A percentile compares a stretch with the other conserved stretches of the same genome.
Conservation (phyloP, 2,797 vertebrate genomes). For the Merluccius polli region DNA sequence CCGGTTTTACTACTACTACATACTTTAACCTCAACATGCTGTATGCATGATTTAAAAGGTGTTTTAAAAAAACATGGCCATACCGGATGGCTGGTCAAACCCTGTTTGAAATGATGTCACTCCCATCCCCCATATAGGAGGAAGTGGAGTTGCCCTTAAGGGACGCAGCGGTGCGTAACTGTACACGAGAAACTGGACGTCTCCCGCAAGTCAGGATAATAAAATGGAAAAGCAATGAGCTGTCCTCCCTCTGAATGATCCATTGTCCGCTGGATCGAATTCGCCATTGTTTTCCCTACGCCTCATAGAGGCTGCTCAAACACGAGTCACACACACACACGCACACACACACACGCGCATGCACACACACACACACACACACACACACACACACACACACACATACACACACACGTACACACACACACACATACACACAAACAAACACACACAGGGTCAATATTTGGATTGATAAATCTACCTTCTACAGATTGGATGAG, state of each 20-base stretch:
- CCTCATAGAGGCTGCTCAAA: conserved; percentile 6
- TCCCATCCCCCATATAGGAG: neutral
- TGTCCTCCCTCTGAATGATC: conserved; percentile 27
- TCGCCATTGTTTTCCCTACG: conserved; percentile 40
- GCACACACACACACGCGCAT: neutral
- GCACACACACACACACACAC: conserved; percentile 2
- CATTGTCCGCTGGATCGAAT: conserved; percentile 33
- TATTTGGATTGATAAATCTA: conserved; percentile 36
- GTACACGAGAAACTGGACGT: conserved; percentile 14
- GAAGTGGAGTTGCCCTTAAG: neutral
- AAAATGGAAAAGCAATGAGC: conserved; percentile 27
- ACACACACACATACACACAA: neutral
- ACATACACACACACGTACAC: conserved; percentile 1
- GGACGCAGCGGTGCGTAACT: neutral
- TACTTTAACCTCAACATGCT: neutral
- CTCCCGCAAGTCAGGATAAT: conserved; percentile 13
- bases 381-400: conserved; percentile 15
- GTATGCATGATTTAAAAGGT: neutral
- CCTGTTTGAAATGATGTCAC: neutral
- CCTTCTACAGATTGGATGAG: conserved; percentile 33
- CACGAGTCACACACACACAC: neutral
- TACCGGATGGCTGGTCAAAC: neutral
- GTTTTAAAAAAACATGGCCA: neutral
- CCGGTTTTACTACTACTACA: neutral
- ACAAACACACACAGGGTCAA: conserved; percentile 8